phyloP scores from a whole-genome alignment of 2,113 vertebrate species.

The Cinclus cinclus region DNA sequence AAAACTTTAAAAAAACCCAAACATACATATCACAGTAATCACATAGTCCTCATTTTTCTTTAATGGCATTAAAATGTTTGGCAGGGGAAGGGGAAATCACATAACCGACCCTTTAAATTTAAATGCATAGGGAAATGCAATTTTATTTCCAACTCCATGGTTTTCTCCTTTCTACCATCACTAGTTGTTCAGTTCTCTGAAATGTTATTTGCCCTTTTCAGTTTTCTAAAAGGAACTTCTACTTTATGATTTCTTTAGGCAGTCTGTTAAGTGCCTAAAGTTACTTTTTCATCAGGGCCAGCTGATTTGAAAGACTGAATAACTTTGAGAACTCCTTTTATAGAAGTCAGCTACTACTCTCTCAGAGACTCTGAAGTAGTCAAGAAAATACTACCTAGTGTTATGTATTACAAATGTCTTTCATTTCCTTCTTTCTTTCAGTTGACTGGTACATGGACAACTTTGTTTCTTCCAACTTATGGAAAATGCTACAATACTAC shows the following conservation, averaged over 20 bases:
- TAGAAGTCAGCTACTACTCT: background rate
- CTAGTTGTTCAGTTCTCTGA: background rate
- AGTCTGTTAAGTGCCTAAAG: background rate
- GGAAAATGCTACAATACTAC: background rate
- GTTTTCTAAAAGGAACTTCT: background rate
- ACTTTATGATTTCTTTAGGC: background rate
- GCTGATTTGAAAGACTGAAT: background rate
- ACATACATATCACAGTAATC: background rate
- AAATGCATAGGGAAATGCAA: background rate
- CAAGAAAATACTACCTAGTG: background rate
- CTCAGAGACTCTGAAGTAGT: background rate
- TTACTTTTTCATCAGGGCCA: background rate
- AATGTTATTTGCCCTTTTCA: background rate
- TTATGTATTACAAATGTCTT: background rate
- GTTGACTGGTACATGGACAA: background rate
- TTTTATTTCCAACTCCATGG: background rate
- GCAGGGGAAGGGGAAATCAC: accelerated
- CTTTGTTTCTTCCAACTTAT: background rate
- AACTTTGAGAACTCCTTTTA: background rate
- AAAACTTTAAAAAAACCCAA: background rate
- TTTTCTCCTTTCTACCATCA: background rate
- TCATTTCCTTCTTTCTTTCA: background rate
- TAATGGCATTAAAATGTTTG: background rate
- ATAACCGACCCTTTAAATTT: background rate
- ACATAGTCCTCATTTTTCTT: background rate